These are phyloP conservation scores for Steatocranus sp. DNA, from an alignment of 2,797 vertebrate genomes.

Conservation along the genomic window DNA sequence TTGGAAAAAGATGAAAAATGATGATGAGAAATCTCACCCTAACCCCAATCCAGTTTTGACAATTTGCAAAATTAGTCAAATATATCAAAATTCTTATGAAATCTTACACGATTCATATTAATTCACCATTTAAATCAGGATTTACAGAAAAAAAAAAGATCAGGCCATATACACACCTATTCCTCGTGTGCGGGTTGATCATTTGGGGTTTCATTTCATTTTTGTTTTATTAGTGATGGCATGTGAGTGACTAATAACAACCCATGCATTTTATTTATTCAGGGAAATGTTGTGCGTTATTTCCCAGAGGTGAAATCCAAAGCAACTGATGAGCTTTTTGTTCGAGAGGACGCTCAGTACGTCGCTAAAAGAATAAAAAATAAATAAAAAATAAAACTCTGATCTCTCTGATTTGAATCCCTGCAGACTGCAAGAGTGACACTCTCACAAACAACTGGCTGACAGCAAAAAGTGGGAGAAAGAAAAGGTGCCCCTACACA, in stretches of 20 bases:
- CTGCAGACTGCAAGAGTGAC: slow-evolving; percentile 89
- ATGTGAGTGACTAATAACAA: slow-evolving; percentile 20
- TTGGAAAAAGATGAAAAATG: not conserved
- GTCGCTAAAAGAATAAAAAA: not conserved
- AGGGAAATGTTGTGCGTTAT: slow-evolving; percentile 34
- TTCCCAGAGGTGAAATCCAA: slow-evolving; percentile 50
- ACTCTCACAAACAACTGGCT: slow-evolving; percentile 96
- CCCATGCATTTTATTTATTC: slow-evolving; percentile 15
- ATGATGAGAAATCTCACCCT: not conserved
- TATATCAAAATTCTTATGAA: not conserved
- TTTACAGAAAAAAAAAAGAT: not conserved
- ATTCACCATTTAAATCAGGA: not conserved
- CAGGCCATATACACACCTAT: not conserved
- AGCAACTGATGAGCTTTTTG: slow-evolving; percentile 25
- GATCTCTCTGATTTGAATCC: not conserved
- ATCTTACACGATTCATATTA: not conserved
- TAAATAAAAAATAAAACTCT: not conserved
- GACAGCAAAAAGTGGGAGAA: slow-evolving; percentile 97
- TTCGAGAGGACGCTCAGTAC: not conserved
- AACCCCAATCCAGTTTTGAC: not conserved
- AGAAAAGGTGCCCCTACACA: slow-evolving; percentile 99
- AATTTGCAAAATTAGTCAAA: not conserved
- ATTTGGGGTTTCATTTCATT: slow-evolving; percentile 17
- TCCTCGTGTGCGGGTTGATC: not conserved
- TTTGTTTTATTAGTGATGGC: slow-evolving; percentile 17